phyloP scores from a whole-genome alignment of 2,888 invertebrate species.

The Acrobasis repandana region DNA sequence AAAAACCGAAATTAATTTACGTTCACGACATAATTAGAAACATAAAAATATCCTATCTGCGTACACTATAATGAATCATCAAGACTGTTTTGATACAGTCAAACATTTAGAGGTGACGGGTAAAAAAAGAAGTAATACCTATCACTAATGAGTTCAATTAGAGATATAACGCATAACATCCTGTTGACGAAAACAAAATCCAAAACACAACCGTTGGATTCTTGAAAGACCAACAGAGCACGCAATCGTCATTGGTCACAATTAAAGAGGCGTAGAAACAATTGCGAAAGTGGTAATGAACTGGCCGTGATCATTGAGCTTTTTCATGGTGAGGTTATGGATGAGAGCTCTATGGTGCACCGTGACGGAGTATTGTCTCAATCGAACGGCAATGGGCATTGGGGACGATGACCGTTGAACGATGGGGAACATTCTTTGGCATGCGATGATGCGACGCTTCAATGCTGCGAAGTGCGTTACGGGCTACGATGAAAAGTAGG shows the following conservation, averaged over 20 bases:
- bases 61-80: too few species aligned
- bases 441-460: constrained; percentile 45
- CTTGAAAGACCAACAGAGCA: constrained; percentile 41
- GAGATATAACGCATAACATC: constrained; percentile 12
- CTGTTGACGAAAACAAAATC: constrained; percentile 28
- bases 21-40: too few species aligned
- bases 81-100: neutral
- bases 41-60: too few species aligned
- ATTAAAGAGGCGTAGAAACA: constrained; percentile 71
- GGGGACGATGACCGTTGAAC: constrained; percentile 77
- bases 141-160: neutral
- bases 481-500: neutral
- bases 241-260: constrained; percentile 55
- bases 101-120: neutral
- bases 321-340: constrained; percentile 67
- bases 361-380: constrained; percentile 72
- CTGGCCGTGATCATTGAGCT: constrained; percentile 54
- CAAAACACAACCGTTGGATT: constrained; percentile 34
- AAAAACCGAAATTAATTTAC: too few species aligned
- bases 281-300: constrained; percentile 75
- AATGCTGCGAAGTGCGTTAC: constrained; percentile 23
- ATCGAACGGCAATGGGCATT: constrained; percentile 74
- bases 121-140: neutral
- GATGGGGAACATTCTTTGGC: constrained; percentile 66
- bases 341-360: constrained; percentile 55